These are phyloP conservation scores for Halichoeres trimaculatus DNA, from an alignment of 2,113 vertebrate species.

Conservation along the genomic window DNA sequence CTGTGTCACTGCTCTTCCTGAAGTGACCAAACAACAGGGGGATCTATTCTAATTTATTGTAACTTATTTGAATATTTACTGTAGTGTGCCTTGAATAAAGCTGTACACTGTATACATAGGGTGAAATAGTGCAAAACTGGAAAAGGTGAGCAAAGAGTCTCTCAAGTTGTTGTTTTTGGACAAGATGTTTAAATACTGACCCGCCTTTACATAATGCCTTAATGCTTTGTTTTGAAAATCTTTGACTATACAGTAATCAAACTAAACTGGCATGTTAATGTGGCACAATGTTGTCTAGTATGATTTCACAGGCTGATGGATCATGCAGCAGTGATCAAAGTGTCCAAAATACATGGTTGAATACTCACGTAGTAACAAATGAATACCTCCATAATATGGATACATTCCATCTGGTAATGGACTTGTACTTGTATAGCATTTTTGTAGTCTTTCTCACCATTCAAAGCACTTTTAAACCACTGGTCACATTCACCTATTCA, in stretches of 20 bases:
- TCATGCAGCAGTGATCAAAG: neutral
- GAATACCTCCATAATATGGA: neutral
- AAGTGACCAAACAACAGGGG: conserved; percentile 47
- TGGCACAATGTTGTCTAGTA: neutral
- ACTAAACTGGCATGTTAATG: neutral
- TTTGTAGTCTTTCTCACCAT: too few species aligned
- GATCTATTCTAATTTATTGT: conserved; percentile 57
- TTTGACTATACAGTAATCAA: neutral
- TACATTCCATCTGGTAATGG: neutral
- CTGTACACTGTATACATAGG: conserved; percentile 31
- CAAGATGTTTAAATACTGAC: neutral
- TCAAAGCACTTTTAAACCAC: too few species aligned
- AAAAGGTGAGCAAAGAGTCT: neutral
- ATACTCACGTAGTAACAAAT: neutral
- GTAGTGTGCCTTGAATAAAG: conserved; percentile 47
- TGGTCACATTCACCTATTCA: too few species aligned
- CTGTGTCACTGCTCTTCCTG: conserved; percentile 10
- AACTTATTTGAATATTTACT: conserved; percentile 60
- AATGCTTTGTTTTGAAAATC: too few species aligned
- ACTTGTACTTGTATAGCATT: too few species aligned
- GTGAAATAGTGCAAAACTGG: neutral
- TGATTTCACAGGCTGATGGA: neutral
- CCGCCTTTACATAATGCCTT: neutral
- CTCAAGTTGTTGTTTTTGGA: too few species aligned
- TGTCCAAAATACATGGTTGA: neutral